Base-by-base conservation (phyloP, 92 coral and sea anemone genomes). In the Epizoanthus rinbou region DNA sequence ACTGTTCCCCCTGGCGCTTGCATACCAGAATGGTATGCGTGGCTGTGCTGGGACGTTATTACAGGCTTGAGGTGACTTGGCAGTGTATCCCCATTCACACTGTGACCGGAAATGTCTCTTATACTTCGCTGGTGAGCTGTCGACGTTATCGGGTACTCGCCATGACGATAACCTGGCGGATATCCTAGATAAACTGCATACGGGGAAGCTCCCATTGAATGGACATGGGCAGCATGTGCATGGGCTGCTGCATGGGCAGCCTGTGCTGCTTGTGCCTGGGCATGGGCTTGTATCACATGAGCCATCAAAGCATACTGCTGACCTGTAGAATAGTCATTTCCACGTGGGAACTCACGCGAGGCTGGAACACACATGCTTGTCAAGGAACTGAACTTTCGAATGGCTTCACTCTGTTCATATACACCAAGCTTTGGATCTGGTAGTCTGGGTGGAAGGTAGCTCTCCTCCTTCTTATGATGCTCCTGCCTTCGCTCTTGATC, bases 391-490 rank as follows among this genome's bases (percentile, higher is more conserved):
- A 91, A 96, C 74, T 90, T 96, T 56, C 98, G 84, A 10, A 90
- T 91, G 8, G 99, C 99, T 83, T 96, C 99, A 33, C 75, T 90
- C 86, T 85, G 93, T 84, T 96, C 99, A 43, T 91, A 90, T 6
- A 45, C 87, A 11, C 83, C 82, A 4, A 96, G 89, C 84, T 96
- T 92, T 52, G 97, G 90, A 69, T 96, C 99, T 47, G 99, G 99
- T 33, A 82, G 86, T 74, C 94, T 89, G 13, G 92, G 88, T 14
- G 91, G 91, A 63, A 90, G 79, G 57, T 83, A 84, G 10, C 84
- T 82, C 57, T 88, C 87, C 19, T 89, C 92, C n/a, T 59, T 69
- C 59, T 69, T 88, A 80, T 68, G 74, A 65, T 67, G 84, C 8
- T 85, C 84, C 39, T 58, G 71, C 15, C 80, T 80, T 75, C 88